These are phyloP conservation scores for Ictidomys tridecemlineatus DNA, from an alignment of 2,113 vertebrate species.

Conservation along the genomic window DNA sequence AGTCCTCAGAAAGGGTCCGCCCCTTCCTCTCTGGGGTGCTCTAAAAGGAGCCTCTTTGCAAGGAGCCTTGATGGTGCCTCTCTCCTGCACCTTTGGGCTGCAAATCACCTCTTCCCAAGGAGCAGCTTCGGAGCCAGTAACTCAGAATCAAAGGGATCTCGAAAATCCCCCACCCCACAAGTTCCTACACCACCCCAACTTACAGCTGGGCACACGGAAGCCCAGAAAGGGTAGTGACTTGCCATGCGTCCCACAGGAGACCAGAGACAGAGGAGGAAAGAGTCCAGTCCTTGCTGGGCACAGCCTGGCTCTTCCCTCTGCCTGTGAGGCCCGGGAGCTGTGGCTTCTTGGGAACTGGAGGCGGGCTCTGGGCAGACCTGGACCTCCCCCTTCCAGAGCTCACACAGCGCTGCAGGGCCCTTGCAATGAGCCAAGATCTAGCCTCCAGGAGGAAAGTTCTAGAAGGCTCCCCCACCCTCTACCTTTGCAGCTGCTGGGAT, in stretches of 20 bases:
- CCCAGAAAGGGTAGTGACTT: background rate
- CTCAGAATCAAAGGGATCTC: background rate
- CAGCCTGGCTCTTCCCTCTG: background rate
- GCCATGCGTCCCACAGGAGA: background rate
- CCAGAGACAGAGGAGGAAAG: background rate
- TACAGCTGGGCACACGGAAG: background rate
- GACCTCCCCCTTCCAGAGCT: background rate
- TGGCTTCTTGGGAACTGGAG: background rate
- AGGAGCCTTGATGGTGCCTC: background rate
- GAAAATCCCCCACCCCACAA: background rate
- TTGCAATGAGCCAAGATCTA: background rate
- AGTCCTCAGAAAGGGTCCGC: background rate
- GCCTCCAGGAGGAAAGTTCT: background rate
- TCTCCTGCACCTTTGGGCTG: background rate
- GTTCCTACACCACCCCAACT: background rate
- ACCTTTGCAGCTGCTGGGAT: fast-evolving
- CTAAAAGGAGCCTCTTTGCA: constrained; percentile 30
- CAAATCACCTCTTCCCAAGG: background rate
- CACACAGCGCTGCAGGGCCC: background rate
- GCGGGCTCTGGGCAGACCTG: background rate
- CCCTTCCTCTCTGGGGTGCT: constrained; percentile 11
- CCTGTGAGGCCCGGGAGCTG: fast-evolving
- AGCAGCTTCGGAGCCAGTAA: background rate
- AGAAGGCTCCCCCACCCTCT: background rate
- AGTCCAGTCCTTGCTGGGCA: too few species aligned